phyloP scores from a whole-genome alignment of 37 sponge, comb jelly and placozoan species.

The Spongia lamella region DNA sequence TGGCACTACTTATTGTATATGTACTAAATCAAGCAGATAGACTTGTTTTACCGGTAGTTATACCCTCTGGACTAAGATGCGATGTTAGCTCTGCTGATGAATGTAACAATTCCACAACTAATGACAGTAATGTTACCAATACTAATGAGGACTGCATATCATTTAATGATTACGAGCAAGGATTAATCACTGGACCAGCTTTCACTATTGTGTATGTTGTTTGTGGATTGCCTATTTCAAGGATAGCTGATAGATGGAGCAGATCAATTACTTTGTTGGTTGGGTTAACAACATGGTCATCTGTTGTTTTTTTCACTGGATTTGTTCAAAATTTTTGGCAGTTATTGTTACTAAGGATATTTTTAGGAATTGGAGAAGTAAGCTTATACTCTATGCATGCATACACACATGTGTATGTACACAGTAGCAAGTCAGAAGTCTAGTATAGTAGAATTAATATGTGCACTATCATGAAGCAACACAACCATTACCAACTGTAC shows the following conservation, averaged over 20 bases:
- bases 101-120: constrained; percentile 10
- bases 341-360: constrained; percentile 62
- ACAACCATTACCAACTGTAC: too few species aligned
- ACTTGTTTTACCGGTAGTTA: constrained; percentile 76
- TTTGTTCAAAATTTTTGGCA: constrained; percentile 73
- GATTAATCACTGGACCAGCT: constrained; percentile 84
- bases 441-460: too few species aligned
- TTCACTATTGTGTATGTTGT: constrained; percentile 83
- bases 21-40: constrained; percentile 89
- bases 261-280: constrained; percentile 63
- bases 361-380: constrained; percentile 90
- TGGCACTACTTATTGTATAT: constrained; percentile 64
- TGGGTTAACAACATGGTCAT: constrained; percentile 79
- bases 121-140: neutral
- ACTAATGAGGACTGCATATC: constrained; percentile 51
- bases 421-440: too few species aligned
- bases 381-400: neutral
- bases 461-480: too few species aligned
- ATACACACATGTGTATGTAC: too few species aligned
- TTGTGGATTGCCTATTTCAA: constrained; percentile 77
- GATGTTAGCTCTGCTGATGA: neutral
- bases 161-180: constrained; percentile 73
- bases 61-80: constrained; percentile 80
- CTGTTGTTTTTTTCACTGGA: constrained; percentile 65
- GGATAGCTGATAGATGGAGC: constrained; percentile 71